These are phyloP conservation scores for Eutrigla gurnardus DNA, from an alignment of 2,797 vertebrate species.

Conservation along the genomic window DNA sequence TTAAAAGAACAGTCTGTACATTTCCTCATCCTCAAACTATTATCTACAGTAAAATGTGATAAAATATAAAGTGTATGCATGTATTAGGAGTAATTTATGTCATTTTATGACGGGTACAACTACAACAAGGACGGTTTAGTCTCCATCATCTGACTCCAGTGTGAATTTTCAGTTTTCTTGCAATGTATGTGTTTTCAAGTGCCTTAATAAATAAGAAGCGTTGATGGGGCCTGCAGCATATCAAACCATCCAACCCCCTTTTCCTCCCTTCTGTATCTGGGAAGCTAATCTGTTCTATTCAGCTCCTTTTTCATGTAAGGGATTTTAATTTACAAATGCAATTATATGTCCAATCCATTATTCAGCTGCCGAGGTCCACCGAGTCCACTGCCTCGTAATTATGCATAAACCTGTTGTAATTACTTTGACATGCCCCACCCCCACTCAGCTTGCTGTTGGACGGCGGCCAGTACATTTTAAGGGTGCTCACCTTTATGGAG, in stretches of 20 bases:
- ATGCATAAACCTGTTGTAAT: constrained; percentile 83
- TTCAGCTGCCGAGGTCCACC: constrained; percentile 73
- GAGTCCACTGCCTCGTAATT: constrained; percentile 71
- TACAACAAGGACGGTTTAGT: neutral
- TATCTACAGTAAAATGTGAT: neutral
- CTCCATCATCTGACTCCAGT: neutral
- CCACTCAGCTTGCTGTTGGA: constrained; percentile 32
- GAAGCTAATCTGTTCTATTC: constrained; percentile 57
- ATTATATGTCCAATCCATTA: constrained; percentile 83
- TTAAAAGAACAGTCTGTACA: neutral
- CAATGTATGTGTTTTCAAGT: neutral
- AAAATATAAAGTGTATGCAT: neutral
- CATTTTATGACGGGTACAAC: neutral
- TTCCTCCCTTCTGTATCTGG: constrained; percentile 34
- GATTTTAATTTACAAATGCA: constrained; percentile 89
- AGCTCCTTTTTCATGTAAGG: constrained; percentile 49
- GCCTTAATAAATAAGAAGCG: neutral
- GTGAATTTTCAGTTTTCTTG: neutral
- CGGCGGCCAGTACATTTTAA: constrained; percentile 21
- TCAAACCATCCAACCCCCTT: constrained; percentile 2
- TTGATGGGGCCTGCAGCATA: neutral
- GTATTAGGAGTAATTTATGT: neutral
- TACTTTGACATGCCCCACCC: constrained; percentile 69
- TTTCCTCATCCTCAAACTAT: neutral
- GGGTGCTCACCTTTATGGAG: neutral